Base-by-base conservation (phyloP, 1,140 invertebrate genomes). In the Lepidurus apus region DNA sequence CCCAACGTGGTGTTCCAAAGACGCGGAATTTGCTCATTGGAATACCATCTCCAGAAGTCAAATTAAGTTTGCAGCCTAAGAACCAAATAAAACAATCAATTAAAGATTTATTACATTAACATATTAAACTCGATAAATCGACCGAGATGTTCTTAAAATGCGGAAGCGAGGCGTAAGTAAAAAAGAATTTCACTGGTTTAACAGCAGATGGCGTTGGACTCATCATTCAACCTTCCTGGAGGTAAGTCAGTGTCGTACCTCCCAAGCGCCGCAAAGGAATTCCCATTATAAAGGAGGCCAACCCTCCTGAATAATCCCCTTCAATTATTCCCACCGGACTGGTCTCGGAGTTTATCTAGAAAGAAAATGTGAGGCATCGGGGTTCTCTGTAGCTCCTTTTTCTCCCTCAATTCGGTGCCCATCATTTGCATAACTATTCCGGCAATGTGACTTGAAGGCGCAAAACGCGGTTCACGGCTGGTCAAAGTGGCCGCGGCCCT, bases 351-450 rank as follows among this genome's bases (percentile, higher is more conserved):
- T 13, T 65, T 65, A 21, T 21, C 53, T 65, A 65, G 53, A 65
- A 34, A 34, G 34, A 34, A 34, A 34, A 65, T 65, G 5, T 65
- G 17, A n/a, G 21, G 53, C 53, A 65, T 21, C 21, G 13, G 21
- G 0, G 53, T 13, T 34, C 34, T 34, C 53, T 65, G 5, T 13
- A 65, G 53, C 21, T 65, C 53, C 53, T n/a, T 65, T 65, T 65
- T 21, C 53, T 65, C 21, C 53, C 53, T 65, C 53, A n/a, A 65
- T 65, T 65, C 53, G 21, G 34, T 65, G 21, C 21, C 53, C 53
- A 65, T 65, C 53, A 65, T 65, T 65, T 65, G 53, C 53, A 65
- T 65, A 65, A 65, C 53, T 65, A 65, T 65, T 65, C 53, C 53
- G 53, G 21, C 53, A 65, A 65, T 65, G 53, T 65, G 53, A 65